A percentile compares a stretch with the other conserved stretches of the same genome.
Evolutionary conservation across 2,113 vertebrate genomes (phyloP).

Genomic region (Odocoileus virginianus): DNA sequence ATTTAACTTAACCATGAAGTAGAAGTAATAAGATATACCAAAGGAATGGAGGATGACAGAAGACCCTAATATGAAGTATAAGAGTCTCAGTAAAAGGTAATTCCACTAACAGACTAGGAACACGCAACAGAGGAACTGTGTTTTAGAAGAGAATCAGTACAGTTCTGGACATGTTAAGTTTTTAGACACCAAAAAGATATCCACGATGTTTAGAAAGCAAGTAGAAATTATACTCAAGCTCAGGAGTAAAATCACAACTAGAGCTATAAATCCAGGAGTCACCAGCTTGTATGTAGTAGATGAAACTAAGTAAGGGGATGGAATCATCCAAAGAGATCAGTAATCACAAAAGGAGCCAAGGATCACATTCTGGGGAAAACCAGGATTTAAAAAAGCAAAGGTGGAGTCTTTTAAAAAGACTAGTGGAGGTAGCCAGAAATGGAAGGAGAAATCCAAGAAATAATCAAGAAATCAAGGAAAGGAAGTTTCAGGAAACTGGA

Average conservation of each 20-base stretch:
- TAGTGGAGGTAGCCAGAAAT: constrained; percentile 7
- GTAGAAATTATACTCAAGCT: background rate
- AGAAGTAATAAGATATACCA: background rate
- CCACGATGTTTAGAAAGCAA: constrained; percentile 16
- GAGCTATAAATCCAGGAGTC: background rate
- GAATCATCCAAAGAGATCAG: background rate
- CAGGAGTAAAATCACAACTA: constrained; percentile 17
- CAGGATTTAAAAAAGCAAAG: background rate
- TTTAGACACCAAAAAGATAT: background rate
- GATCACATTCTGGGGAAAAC: background rate
- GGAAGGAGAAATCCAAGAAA: constrained; percentile 25
- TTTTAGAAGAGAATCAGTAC: constrained; percentile 12
- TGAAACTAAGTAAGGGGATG: background rate
- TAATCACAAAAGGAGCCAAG: background rate
- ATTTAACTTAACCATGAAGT: background rate
- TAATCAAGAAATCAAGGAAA: constrained; percentile 20
- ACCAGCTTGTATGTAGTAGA: background rate
- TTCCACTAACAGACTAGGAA: background rate
- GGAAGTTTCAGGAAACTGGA: background rate
- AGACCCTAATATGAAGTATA: background rate
- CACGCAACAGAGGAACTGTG: background rate
- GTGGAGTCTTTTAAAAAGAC: background rate
- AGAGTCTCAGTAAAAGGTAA: constrained; percentile 1
- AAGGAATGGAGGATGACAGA: background rate
- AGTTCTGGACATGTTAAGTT: background rate